Percentiles rank a stretch among this genome's conserved stretches.
phyloP scores from a whole-genome alignment of 2,888 invertebrate species.

The Sesia bembeciformis region DNA sequence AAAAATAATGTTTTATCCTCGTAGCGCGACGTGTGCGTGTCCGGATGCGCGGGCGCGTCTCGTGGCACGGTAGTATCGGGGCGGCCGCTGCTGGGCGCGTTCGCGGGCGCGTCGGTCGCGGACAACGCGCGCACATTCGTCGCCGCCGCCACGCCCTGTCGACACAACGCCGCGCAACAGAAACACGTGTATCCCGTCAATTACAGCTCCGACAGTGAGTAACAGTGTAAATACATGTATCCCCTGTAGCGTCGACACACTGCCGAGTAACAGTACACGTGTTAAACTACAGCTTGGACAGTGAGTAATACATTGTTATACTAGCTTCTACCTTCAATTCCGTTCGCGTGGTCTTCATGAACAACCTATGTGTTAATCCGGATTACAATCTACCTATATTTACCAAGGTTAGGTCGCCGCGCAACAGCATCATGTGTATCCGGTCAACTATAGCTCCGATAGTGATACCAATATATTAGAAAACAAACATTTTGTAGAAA shows the following conservation, averaged over 20 bases:
- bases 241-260: no score
- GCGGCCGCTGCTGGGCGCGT: conserved; percentile 74
- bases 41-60: conserved; percentile 7
- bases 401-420: background rate
- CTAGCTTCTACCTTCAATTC: no score
- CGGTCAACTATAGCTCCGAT: conserved; percentile 77
- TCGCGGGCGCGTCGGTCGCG: conserved; percentile 81
- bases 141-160: conserved; percentile 55
- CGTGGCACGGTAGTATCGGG: conserved; percentile 20
- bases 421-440: conserved; percentile 8
- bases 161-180: conserved; percentile 9
- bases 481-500: no score
- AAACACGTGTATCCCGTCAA: conserved; percentile 31
- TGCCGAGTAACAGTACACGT: no score
- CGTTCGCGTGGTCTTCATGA: no score
- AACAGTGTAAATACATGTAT: background rate
- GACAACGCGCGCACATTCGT: conserved; percentile 84
- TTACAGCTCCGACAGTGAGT: conserved; percentile 79
- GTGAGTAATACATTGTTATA: no score
- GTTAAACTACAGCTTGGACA: no score
- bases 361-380: no score
- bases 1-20: background rate
- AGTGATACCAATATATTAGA: conserved; percentile 40
- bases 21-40: conserved; percentile 34
- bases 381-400: no score